These are phyloP conservation scores for Hesperophylax magnus DNA, from an alignment of 1,140 invertebrate genomes.

Conservation along the genomic window DNA sequence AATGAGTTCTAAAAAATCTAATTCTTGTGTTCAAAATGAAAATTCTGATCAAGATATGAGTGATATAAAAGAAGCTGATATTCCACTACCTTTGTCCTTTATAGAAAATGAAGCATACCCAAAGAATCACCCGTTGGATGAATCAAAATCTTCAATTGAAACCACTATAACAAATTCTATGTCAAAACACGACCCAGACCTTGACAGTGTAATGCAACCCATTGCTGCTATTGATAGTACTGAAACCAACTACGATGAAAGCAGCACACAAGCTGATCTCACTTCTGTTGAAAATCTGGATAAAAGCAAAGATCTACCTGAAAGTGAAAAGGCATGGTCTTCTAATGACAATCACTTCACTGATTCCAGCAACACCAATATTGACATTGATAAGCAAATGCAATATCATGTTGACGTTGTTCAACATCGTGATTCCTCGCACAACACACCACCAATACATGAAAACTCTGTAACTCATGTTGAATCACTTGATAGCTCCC, in stretches of 20 bases:
- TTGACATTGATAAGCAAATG: slow-evolving; percentile 40
- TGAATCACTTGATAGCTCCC: slow-evolving; percentile 19
- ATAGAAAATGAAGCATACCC: slow-evolving; percentile 16
- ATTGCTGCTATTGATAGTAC: not conserved
- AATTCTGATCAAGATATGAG: slow-evolving; percentile 35
- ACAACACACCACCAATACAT: not conserved
- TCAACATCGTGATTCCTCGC: slow-evolving; percentile 15
- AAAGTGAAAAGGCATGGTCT: slow-evolving; percentile 11
- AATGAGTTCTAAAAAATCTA: slow-evolving; percentile 58
- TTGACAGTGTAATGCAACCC: slow-evolving; percentile 58
- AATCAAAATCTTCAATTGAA: slow-evolving; percentile 11
- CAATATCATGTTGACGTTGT: slow-evolving; percentile 15
- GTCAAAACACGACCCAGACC: not conserved
- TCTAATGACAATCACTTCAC: slow-evolving; percentile 24
- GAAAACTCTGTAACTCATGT: not conserved
- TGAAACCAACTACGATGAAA: slow-evolving; percentile 1
- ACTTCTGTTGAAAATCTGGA: slow-evolving; percentile 60
- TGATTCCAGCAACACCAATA: slow-evolving; percentile 5
- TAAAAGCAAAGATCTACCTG: slow-evolving; percentile 8
- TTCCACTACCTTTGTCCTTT: slow-evolving; percentile 8
- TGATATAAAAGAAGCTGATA: slow-evolving; percentile 49
- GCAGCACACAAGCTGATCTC: not conserved
- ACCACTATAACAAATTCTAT: not conserved
- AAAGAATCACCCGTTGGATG: slow-evolving; percentile 22
- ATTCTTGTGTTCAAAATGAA: slow-evolving; percentile 49